Evolutionary conservation across 2,797 vertebrate genomes (phyloP), one percentile per base, ranked within the genome.

Genomic region (Ceryle rudis): DNA sequence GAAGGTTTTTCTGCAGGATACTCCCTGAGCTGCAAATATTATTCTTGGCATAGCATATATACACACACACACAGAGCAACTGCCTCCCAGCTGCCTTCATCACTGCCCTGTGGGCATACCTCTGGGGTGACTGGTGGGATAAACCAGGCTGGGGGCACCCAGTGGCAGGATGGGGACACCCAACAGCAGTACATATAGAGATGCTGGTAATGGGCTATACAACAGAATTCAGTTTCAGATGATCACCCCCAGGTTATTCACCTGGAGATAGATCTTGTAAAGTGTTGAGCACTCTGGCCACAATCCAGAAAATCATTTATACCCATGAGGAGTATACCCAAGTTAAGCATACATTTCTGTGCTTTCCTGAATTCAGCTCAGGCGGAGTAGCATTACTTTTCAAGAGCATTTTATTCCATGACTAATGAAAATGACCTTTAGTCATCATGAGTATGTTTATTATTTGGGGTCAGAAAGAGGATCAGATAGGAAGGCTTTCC

Each of bases 21-120:
- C 31, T 87, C n/a, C 37, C 90, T 42, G 39, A 86, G 51, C 10
- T 95, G 39, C 18, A 94, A 92, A 60, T 86, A 74, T 79, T 97
- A 74, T 86, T 95, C 69, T 52, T 95, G 28, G 17, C 35, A 66
- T 12, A 91, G 55, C 18, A 33, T n/a, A 62, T 22, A 31, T 7
- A 21, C n/a, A 47, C 9, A 41, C 41, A n/a, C 21, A 42, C 2
- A 54, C 4, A 78, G 15, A 91, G 33, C 46, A 62, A 44, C 23
- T 23, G 28, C 21, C 60, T 83, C 15, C 37, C 25, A 61, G 79
- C 26, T 90, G n/a, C 51, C 70, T 58, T 26, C 65, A 39, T 61
- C 42, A 23, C 22, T 4, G 28, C 25, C 52, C 51, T 8, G 18
- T 15, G 31, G 44, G 47, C 31, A 9, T 6, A 29, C 14, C 49